Percentiles rank a stretch among this genome's conserved stretches.
Evolutionary conservation across 2,113 vertebrate genomes (phyloP).

Genomic region (Catharus fuscescens): DNA sequence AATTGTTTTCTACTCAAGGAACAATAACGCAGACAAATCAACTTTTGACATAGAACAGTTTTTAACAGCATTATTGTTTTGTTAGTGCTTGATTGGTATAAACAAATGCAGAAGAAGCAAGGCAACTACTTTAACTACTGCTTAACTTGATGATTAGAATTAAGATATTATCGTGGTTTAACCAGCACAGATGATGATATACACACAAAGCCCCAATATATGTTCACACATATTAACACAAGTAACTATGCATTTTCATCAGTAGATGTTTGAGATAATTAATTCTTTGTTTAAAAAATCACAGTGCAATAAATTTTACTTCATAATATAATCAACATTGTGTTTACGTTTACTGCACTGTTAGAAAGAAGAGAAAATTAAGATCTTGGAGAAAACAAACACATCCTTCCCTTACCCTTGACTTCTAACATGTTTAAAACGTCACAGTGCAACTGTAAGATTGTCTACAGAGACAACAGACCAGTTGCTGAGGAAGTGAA

Average conservation of each 20-base stretch:
- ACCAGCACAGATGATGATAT: neutral
- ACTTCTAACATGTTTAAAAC: neutral
- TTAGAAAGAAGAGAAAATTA: neutral
- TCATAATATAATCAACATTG: neutral
- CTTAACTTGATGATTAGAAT: neutral
- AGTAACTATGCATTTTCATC: neutral
- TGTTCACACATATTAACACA: neutral
- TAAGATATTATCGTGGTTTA: neutral
- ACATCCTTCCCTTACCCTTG: neutral
- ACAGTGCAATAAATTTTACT: neutral
- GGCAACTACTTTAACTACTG: neutral
- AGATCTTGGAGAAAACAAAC: neutral
- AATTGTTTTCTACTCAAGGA: neutral
- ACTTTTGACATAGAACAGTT: neutral
- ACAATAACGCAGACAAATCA: neutral
- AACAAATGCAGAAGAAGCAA: neutral
- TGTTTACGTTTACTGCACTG: neutral
- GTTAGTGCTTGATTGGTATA: neutral
- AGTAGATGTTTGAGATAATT: neutral
- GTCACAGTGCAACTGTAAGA: neutral
- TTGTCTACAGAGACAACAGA: neutral
- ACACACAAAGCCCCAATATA: neutral
- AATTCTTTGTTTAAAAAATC: neutral
- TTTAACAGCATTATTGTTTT: neutral
- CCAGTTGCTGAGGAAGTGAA: neutral